A percentile compares a stretch with the other conserved stretches of the same genome.
phyloP scores from a whole-genome alignment of 2,888 invertebrate species.

The Sialis lutaria region DNA sequence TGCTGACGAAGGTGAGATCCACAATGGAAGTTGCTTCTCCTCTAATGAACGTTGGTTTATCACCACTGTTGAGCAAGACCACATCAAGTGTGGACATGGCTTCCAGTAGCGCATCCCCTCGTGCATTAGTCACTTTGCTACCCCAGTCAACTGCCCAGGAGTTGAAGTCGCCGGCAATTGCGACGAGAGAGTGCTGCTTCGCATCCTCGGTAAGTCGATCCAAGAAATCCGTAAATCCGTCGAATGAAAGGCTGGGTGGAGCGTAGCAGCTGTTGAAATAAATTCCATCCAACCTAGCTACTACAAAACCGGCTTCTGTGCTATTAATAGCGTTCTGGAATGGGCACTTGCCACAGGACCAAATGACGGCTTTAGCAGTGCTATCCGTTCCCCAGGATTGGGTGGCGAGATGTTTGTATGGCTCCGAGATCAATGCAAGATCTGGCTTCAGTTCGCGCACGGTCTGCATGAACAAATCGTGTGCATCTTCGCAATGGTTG shows the following conservation, averaged over 20 bases:
- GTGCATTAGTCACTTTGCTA: conserved; percentile 9
- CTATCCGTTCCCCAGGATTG: conserved; percentile 9
- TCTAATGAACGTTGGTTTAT: conserved; percentile 9
- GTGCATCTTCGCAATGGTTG: conserved; percentile 11
- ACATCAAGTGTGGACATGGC: conserved; percentile 6
- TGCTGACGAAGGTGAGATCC: conserved; percentile 12
- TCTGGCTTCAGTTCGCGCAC: conserved; percentile 6
- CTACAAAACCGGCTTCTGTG: conserved; percentile 9
- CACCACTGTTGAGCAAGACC: conserved; percentile 8
- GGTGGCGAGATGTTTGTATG: conserved; percentile 7
- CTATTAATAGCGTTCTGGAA: conserved; percentile 7
- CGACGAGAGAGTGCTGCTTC: conserved; percentile 4
- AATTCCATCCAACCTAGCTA: conserved; percentile 6
- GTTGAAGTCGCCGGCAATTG: conserved; percentile 9
- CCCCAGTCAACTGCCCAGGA: conserved; percentile 11
- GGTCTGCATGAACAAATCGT: conserved; percentile 7
- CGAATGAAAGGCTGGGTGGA: conserved; percentile 6
- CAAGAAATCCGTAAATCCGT: conserved; percentile 7
- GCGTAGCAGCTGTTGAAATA: background rate
- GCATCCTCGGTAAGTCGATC: conserved; percentile 9
- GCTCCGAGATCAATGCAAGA: conserved; percentile 9
- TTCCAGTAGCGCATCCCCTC: conserved; percentile 6
- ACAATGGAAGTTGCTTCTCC: conserved; percentile 10
- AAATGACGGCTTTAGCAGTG: conserved; percentile 10
- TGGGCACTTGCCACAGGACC: conserved; percentile 7